phyloP scores from a whole-genome alignment of 2,113 vertebrate species.

The Deroptyus accipitrinus region DNA sequence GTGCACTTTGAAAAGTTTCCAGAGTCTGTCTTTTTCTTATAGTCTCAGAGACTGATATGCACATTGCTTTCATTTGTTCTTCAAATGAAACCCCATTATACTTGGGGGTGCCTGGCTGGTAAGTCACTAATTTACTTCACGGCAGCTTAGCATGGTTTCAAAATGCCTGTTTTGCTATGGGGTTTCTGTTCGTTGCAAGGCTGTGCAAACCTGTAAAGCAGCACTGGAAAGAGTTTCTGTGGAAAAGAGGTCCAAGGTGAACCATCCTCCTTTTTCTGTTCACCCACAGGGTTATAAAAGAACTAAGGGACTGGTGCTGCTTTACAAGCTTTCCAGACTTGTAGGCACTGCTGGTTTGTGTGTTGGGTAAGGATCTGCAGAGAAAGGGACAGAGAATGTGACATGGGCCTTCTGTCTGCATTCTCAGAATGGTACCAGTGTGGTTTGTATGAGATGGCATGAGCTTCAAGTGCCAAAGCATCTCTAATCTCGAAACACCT shows the following conservation, averaged over 20 bases:
- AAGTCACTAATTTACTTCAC: conserved; percentile 44
- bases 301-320: neutral
- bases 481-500: neutral
- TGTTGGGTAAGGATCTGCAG: neutral
- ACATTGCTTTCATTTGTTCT: conserved; percentile 52
- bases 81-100: conserved; percentile 34
- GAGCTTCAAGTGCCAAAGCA: neutral
- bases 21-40: neutral
- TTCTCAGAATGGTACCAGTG: neutral
- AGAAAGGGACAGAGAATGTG: neutral
- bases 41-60: conserved; percentile 8
- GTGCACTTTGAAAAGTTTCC: conserved; percentile 29
- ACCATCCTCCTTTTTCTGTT: neutral
- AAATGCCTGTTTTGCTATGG: conserved; percentile 22
- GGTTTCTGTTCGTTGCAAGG: conserved; percentile 1
- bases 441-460: neutral
- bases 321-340: neutral
- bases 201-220: conserved; percentile 43
- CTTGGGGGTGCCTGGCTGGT: conserved; percentile 34
- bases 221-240: conserved; percentile 59
- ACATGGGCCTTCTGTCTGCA: neutral
- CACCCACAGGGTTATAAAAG: neutral
- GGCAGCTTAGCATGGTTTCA: conserved; percentile 24
- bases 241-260: conserved; percentile 17
- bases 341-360: neutral